Evolutionary conservation across 2,888 invertebrate genomes (phyloP).

Genomic region (Euspilapteryx auroguttella): DNA sequence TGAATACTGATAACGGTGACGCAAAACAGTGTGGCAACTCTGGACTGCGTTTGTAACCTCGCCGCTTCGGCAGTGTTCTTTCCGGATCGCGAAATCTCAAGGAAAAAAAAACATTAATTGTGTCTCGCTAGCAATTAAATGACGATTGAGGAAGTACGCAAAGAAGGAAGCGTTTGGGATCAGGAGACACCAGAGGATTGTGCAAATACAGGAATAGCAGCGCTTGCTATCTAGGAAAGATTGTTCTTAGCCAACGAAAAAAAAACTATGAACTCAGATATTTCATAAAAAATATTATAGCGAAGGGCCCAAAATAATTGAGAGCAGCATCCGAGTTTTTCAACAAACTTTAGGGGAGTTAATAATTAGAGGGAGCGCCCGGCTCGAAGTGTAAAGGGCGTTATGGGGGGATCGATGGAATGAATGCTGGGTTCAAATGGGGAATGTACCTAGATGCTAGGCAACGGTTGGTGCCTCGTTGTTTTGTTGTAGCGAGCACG

Average conservation of each 20-base stretch:
- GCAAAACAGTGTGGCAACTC: slow-evolving; percentile 33
- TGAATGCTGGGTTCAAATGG: no score
- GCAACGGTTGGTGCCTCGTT: no score
- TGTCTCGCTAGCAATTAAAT: slow-evolving; percentile 16
- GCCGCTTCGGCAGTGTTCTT: slow-evolving; percentile 12
- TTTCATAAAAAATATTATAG: slow-evolving; percentile 43
- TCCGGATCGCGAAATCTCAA: slow-evolving; percentile 24
- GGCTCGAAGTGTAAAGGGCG: slow-evolving; percentile 49
- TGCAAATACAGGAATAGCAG: slow-evolving; percentile 1
- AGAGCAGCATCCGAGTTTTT: slow-evolving; percentile 32
- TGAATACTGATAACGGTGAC: slow-evolving; percentile 36
- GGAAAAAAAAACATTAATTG: slow-evolving; percentile 21
- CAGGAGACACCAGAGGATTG: slow-evolving; percentile 1
- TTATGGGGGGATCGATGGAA: slow-evolving; percentile 46
- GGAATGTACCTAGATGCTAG: no score
- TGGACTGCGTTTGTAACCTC: slow-evolving; percentile 15
- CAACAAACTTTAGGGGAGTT: slow-evolving; percentile 52
- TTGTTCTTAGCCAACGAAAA: no score
- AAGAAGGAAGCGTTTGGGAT: slow-evolving; percentile 21
- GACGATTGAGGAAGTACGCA: slow-evolving; percentile 17
- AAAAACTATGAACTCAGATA: no score
- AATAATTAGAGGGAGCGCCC: slow-evolving; percentile 56
- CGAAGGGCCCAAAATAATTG: slow-evolving; percentile 29
- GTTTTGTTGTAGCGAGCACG: no score
- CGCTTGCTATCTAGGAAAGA: no score